A percentile compares a stretch with the other conserved stretches of the same genome.
phyloP scores from a whole-genome alignment of 2,113 vertebrate genomes.

The Percopsis transmontana region DNA sequence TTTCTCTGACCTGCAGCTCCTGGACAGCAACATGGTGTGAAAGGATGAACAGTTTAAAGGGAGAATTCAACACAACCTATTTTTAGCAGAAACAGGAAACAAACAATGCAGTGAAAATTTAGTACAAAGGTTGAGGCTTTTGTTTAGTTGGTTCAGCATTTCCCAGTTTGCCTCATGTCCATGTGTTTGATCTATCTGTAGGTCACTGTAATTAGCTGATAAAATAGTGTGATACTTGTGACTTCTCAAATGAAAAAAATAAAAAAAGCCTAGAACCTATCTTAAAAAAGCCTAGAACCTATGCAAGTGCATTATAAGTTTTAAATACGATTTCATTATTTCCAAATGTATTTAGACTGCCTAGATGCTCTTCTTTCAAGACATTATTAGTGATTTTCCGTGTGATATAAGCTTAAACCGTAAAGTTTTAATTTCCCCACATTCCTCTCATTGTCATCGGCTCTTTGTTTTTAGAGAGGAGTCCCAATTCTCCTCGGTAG shows the following conservation, averaged over 20 bases:
- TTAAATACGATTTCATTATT: conserved; percentile 19
- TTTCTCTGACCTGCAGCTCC: not conserved
- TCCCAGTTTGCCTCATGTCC: not conserved
- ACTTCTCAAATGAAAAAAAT: conserved; percentile 37
- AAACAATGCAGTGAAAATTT: not conserved
- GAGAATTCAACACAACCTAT: not conserved
- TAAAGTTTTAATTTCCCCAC: conserved; percentile 28
- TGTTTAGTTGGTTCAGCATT: conserved; percentile 1
- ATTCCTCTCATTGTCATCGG: conserved; percentile 35
- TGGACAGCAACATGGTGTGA: not conserved
- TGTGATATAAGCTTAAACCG: conserved; percentile 5
- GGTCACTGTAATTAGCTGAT: conserved; percentile 6
- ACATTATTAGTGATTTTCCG: conserved; percentile 24
- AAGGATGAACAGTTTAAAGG: not conserved
- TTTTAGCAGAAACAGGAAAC: conserved; percentile 6
- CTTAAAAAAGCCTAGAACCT: conserved; percentile 27
- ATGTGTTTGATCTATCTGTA: not conserved
- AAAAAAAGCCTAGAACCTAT: conserved; percentile 38
- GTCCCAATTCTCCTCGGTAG: conserved; percentile 2
- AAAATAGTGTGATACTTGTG: conserved; percentile 28
- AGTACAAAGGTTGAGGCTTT: too few species aligned
- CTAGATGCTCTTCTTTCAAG: not conserved
- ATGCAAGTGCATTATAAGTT: conserved; percentile 37
- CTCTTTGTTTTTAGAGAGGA: conserved; percentile 29
- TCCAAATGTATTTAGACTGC: not conserved